Percentiles rank a stretch among this genome's conserved stretches.
phyloP scores from a whole-genome alignment of 2,797 vertebrate genomes.

The Epinephelus malabaricus region DNA sequence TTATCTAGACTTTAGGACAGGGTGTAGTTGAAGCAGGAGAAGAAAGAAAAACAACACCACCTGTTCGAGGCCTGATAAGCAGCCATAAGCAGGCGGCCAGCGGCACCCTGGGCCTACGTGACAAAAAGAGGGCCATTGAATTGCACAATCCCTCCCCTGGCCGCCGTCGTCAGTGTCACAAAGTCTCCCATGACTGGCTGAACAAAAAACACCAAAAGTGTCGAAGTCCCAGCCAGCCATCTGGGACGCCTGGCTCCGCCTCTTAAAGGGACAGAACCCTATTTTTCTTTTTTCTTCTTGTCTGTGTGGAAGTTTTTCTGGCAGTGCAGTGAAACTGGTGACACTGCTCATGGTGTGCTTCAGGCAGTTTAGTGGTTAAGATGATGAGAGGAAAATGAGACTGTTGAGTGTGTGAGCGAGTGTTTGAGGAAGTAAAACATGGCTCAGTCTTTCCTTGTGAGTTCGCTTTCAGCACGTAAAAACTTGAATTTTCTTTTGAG shows the following conservation, averaged over 20 bases:
- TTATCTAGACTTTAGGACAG: background rate
- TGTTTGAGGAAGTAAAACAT: slow-evolving; percentile 14
- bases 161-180: slow-evolving; percentile 61
- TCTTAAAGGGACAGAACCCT: slow-evolving; percentile 74
- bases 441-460: background rate
- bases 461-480: background rate
- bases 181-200: slow-evolving; percentile 75
- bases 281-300: slow-evolving; percentile 24
- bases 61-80: slow-evolving; percentile 73
- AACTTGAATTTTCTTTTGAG: background rate
- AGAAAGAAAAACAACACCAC: slow-evolving; percentile 51
- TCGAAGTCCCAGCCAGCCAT: slow-evolving; percentile 75
- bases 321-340: slow-evolving; percentile 49
- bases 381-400: slow-evolving; percentile 5
- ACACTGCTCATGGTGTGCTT: background rate
- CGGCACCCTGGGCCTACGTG: slow-evolving; percentile 73
- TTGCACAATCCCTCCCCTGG: slow-evolving; percentile 77
- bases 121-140: slow-evolving; percentile 66
- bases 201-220: slow-evolving; percentile 78
- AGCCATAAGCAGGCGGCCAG: slow-evolving; percentile 65
- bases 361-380: slow-evolving; percentile 13
- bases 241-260: slow-evolving; percentile 67
- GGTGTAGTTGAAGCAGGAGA: background rate
- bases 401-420: background rate
- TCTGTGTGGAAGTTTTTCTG: slow-evolving; percentile 39